Evolutionary conservation across 2,888 invertebrate species (phyloP).

Genomic region (Sepiola atlantica): DNA sequence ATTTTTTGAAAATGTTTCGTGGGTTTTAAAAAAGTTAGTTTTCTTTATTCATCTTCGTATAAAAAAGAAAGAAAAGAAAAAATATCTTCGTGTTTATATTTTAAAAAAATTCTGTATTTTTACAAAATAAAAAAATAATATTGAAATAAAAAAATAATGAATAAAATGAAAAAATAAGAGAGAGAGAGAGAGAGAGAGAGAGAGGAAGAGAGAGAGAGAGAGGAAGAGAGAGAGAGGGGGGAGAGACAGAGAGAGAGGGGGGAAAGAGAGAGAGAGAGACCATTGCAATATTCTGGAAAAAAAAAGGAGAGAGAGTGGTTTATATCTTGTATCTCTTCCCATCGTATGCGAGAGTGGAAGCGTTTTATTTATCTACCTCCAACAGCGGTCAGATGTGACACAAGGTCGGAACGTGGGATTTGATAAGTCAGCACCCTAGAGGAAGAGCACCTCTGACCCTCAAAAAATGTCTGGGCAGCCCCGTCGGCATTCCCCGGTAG

Average conservation of each 20-base stretch:
- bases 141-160: slow-evolving; percentile 11
- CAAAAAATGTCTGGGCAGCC: too few relatives aligned
- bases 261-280: not conserved
- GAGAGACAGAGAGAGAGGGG: too few relatives aligned
- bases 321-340: too few relatives aligned
- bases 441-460: too few relatives aligned
- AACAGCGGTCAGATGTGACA: too few relatives aligned
- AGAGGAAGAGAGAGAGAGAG: not conserved
- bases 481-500: too few relatives aligned
- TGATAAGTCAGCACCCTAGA: too few relatives aligned
- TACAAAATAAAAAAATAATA: slow-evolving; percentile 32
- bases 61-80: slow-evolving; percentile 23
- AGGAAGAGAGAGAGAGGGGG: not conserved
- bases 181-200: not conserved
- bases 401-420: too few relatives aligned
- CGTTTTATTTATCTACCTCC: too few relatives aligned
- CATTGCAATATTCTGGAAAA: not conserved
- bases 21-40: slow-evolving; percentile 17
- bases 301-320: too few relatives aligned
- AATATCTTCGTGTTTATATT: slow-evolving; percentile 20
- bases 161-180: not conserved
- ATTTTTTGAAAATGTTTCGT: slow-evolving; percentile 11
- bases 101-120: not conserved
- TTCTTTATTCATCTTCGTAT: not conserved
- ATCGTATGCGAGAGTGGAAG: too few relatives aligned